Conservation (phyloP, 2,797 vertebrate genomes). For the Lophotriccus pileatus region DNA sequence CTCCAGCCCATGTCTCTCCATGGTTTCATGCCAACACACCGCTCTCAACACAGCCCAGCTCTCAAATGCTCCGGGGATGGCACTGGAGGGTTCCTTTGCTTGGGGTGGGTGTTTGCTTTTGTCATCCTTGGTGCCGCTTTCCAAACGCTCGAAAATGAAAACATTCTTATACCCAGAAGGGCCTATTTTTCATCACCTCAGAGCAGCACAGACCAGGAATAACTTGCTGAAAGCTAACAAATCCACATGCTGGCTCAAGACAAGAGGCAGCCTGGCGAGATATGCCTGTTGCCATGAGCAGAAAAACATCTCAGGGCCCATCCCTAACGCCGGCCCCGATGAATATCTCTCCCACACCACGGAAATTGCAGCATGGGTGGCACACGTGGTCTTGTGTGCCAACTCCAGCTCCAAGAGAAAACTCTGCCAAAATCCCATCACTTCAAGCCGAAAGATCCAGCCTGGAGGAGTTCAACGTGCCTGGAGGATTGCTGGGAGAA, state of each 20-base stretch:
- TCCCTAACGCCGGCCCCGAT: rapidly evolving
- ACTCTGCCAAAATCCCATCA: constrained; percentile 7
- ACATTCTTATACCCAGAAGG: not conserved
- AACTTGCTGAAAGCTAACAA: not conserved
- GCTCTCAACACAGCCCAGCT: not conserved
- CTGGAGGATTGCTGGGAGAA: not conserved
- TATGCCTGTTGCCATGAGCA: rapidly evolving
- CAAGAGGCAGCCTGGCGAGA: not conserved
- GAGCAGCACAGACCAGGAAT: not conserved
- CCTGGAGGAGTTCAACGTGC: not conserved
- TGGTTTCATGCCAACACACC: not conserved
- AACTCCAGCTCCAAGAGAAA: not conserved
- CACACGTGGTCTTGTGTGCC: not conserved
- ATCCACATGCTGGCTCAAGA: not conserved
- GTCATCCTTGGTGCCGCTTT: not conserved
- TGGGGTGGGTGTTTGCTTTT: not conserved
- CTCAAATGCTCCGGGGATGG: not conserved
- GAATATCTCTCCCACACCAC: rapidly evolving
- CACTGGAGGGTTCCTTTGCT: rapidly evolving
- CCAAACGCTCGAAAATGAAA: not conserved
- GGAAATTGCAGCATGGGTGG: not conserved
- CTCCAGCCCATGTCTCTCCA: rapidly evolving
- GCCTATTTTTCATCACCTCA: not conserved
- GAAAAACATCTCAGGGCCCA: not conserved
- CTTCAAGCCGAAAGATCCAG: not conserved